These are phyloP conservation scores for Blennius ocellaris DNA, from an alignment of 2,113 vertebrate species.

Conservation along the genomic window DNA sequence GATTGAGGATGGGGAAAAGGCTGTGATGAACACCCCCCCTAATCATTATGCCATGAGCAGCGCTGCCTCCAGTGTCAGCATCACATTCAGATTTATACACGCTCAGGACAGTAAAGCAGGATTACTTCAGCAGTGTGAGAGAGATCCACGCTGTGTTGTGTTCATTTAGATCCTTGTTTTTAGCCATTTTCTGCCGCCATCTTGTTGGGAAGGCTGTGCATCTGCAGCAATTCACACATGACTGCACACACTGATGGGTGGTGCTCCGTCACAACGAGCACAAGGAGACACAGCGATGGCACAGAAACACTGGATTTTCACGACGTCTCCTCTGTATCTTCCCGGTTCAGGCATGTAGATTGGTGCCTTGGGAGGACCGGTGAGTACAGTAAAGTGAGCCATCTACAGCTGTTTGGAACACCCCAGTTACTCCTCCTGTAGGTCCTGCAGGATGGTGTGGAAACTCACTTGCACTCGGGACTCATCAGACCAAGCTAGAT, in stretches of 20 bases:
- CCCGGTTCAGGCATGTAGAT: constrained; percentile 43
- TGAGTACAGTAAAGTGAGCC: constrained; percentile 53
- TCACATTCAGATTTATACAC: constrained; percentile 36
- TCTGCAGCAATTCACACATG: constrained; percentile 54
- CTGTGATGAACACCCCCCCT: constrained; percentile 66
- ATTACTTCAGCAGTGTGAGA: constrained; percentile 27
- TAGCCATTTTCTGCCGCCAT: constrained; percentile 44
- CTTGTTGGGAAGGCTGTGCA: constrained; percentile 47
- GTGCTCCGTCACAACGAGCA: constrained; percentile 64
- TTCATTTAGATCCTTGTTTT: constrained; percentile 39
- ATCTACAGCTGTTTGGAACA: constrained; percentile 51
- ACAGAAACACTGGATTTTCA: constrained; percentile 40
- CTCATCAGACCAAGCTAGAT: constrained; percentile 72
- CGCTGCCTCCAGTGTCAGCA: constrained; percentile 46
- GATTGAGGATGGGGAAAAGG: constrained; percentile 53
- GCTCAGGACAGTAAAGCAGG: constrained; percentile 17
- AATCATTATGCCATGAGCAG: constrained; percentile 59
- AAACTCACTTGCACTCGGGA: constrained; percentile 46
- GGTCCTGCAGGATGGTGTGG: constrained; percentile 25
- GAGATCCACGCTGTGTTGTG: constrained; percentile 8
- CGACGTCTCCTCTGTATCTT: constrained; percentile 46
- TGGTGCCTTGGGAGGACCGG: constrained; percentile 36
- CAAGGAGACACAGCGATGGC: constrained; percentile 37
- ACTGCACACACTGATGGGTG: constrained; percentile 65
- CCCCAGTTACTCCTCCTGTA: constrained; percentile 32